Conservation (phyloP, 2,113 vertebrate species). For the Recurvirostra avosetta region DNA sequence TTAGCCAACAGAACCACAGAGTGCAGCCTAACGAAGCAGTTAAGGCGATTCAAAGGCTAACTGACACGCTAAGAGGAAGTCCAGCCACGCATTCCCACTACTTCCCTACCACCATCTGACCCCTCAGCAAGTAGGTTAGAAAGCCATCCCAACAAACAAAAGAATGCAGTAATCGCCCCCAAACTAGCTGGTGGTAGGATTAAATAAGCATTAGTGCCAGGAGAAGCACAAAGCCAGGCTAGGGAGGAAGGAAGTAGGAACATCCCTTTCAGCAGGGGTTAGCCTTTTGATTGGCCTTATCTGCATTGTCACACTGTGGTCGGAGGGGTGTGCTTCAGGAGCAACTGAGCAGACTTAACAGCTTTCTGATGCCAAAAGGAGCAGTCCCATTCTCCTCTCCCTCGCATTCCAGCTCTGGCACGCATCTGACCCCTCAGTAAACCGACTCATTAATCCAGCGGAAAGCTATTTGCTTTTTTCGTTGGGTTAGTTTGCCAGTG, state of each 20-base stretch:
- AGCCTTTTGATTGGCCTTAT: slow-evolving; percentile 48
- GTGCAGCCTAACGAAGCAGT: neutral
- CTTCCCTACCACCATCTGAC: neutral
- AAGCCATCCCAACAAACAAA: slow-evolving; percentile 50
- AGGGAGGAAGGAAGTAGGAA: slow-evolving; percentile 51
- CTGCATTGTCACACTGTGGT: neutral
- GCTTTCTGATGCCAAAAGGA: slow-evolving; percentile 49
- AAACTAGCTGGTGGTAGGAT: slow-evolving; percentile 25
- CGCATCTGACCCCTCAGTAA: neutral
- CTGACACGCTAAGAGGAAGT: neutral
- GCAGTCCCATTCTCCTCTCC: slow-evolving; percentile 41
- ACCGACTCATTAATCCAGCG: neutral
- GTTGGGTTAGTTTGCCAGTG: neutral
- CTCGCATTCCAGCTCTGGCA: slow-evolving; percentile 19
- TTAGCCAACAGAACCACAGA: neutral
- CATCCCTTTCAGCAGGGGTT: slow-evolving; percentile 62
- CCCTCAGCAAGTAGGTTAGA: slow-evolving; percentile 23
- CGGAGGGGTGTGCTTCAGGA: neutral
- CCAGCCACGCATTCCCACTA: neutral
- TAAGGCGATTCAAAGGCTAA: neutral
- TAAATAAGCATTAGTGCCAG: slow-evolving; percentile 31
- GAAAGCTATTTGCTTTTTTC: slow-evolving; percentile 27
- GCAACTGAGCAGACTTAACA: slow-evolving; percentile 24
- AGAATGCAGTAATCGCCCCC: slow-evolving; percentile 25
- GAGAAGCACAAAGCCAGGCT: slow-evolving; percentile 35